These are phyloP conservation scores for Adineta ricciae DNA, from an alignment of 2,888 invertebrate genomes.

Conservation along the genomic window DNA sequence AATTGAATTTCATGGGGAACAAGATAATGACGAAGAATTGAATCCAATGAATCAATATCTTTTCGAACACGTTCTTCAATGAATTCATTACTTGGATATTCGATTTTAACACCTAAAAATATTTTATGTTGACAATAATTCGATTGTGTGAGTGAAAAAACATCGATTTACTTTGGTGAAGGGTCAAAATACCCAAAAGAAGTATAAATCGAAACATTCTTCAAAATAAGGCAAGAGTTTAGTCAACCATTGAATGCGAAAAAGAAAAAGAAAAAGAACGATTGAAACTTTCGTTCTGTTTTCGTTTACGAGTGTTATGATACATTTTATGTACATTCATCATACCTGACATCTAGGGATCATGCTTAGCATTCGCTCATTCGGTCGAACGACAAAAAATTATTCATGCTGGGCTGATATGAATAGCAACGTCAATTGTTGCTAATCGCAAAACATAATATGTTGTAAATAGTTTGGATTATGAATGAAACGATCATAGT, in stretches of 20 bases:
- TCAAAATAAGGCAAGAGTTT: background rate
- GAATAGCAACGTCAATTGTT: too few species aligned
- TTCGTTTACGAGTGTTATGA: background rate
- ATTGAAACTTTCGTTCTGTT: background rate
- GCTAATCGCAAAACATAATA: background rate
- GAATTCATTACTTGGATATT: background rate
- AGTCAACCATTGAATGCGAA: background rate
- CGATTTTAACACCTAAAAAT: background rate
- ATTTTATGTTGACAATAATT: background rate
- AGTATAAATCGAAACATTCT: background rate
- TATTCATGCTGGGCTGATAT: too few species aligned
- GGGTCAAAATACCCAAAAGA: background rate
- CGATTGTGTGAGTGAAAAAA: background rate
- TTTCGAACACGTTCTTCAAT: background rate
- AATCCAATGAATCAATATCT: background rate
- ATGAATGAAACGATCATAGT: background rate
- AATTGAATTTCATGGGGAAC: background rate
- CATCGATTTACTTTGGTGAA: background rate
- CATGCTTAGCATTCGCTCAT: background rate
- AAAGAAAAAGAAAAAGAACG: background rate
- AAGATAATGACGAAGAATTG: background rate
- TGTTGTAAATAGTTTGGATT: background rate
- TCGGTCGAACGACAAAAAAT: background rate
- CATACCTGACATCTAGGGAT: background rate
- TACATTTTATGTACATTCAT: background rate